phyloP scores from a whole-genome alignment of 2,113 vertebrate species.

The Noturus placidus region DNA sequence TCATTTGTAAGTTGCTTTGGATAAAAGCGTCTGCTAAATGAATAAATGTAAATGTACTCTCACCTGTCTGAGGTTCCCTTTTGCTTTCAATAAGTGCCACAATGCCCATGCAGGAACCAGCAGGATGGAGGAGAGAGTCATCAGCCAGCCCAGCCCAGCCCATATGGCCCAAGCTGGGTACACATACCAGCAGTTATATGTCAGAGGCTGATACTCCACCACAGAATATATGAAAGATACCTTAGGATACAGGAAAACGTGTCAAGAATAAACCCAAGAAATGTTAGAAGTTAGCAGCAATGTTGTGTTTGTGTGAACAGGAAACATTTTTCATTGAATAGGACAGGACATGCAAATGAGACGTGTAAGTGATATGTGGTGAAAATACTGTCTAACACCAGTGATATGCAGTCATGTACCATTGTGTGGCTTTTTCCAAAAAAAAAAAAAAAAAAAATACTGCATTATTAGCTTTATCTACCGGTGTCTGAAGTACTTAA shows the following conservation, averaged over 20 bases:
- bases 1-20: too few species aligned
- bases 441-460: not conserved
- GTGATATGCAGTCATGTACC: not conserved
- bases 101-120: slow-evolving; percentile 54
- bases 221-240: slow-evolving; percentile 54
- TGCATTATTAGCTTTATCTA: not conserved
- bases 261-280: not conserved
- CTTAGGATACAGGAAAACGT: slow-evolving; percentile 27
- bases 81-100: slow-evolving; percentile 34
- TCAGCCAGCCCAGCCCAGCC: slow-evolving; percentile 60
- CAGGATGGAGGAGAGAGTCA: slow-evolving; percentile 57
- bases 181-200: slow-evolving; percentile 39
- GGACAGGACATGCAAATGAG: not conserved
- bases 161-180: slow-evolving; percentile 61
- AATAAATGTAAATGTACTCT: too few species aligned
- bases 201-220: slow-evolving; percentile 58
- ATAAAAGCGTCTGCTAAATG: too few species aligned
- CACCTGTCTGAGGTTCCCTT: slow-evolving; percentile 57
- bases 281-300: not conserved
- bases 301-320: not conserved
- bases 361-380: not conserved
- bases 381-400: not conserved
- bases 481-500: not conserved
- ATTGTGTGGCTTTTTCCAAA: not conserved
- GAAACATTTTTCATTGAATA: not conserved